These are phyloP conservation scores for Bettongia penicillata DNA, from an alignment of 2,113 vertebrate species.

Conservation along the genomic window DNA sequence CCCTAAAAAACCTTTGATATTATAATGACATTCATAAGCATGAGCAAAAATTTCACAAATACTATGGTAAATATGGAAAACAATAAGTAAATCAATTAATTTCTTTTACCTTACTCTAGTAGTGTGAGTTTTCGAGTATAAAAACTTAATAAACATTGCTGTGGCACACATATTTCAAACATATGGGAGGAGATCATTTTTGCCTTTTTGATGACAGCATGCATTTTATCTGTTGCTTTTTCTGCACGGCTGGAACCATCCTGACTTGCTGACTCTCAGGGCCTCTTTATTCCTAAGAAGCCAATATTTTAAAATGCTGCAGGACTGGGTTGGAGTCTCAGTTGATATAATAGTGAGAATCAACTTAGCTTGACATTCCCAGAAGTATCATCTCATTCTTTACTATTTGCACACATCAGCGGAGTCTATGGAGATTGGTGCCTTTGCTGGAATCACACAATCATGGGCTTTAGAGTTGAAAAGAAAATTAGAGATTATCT, in stretches of 20 bases:
- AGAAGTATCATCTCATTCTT: neutral
- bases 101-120: neutral
- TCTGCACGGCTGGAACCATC: neutral
- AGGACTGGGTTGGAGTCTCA: neutral
- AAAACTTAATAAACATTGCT: neutral
- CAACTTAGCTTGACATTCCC: neutral
- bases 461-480: neutral
- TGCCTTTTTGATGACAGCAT: neutral
- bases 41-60: neutral
- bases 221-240: conserved; percentile 13
- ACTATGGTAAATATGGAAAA: neutral
- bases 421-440: neutral
- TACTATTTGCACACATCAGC: neutral
- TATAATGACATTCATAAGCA: neutral
- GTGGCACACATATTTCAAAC: neutral
- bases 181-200: neutral
- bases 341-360: neutral
- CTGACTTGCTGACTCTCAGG: neutral
- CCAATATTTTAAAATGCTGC: neutral
- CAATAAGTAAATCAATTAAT: neutral
- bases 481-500: neutral
- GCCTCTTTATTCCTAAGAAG: neutral
- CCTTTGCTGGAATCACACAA: neutral
- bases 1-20: neutral
- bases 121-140: neutral